A percentile compares a stretch with the other conserved stretches of the same genome.
Conservation (phyloP, 2,888 invertebrate species). For the Apamea sordens region DNA sequence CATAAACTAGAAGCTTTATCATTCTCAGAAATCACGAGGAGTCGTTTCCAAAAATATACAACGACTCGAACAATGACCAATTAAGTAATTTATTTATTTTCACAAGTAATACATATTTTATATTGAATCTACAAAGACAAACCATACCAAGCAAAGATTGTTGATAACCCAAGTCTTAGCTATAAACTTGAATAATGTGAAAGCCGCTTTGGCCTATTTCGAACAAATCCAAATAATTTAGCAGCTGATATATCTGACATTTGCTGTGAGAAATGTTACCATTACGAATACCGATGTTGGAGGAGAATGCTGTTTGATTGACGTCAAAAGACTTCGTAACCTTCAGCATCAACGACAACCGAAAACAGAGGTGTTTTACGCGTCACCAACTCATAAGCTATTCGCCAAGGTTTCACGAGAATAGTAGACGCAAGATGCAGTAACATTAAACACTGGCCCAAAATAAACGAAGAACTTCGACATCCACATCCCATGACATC, state of each 20-base stretch:
- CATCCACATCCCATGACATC: slow-evolving; percentile 40
- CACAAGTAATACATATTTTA: background rate
- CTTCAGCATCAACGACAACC: slow-evolving; percentile 29
- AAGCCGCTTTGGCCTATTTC: slow-evolving; percentile 31
- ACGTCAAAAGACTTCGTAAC: slow-evolving; percentile 48
- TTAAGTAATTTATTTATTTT: background rate
- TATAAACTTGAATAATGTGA: slow-evolving; percentile 37
- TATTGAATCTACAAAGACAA: background rate
- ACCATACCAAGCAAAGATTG: background rate
- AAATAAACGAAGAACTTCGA: slow-evolving; percentile 42
- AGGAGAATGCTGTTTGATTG: slow-evolving; percentile 25
- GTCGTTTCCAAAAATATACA: background rate
- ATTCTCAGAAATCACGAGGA: slow-evolving; percentile 1
- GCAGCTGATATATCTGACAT: slow-evolving; percentile 12
- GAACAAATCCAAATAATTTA: slow-evolving; percentile 19
- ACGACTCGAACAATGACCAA: slow-evolving; percentile 15
- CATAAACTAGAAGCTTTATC: slow-evolving; percentile 4
- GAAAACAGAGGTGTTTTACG: slow-evolving; percentile 40
- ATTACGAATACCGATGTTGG: slow-evolving; percentile 3
- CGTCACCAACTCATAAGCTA: slow-evolving; percentile 15
- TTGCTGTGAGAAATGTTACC: slow-evolving; percentile 16
- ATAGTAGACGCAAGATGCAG: slow-evolving; percentile 15
- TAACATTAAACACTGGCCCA: background rate
- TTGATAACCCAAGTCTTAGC: slow-evolving; percentile 6
- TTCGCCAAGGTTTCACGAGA: slow-evolving; percentile 12